Percentiles rank a stretch among this genome's conserved stretches.
Conservation (phyloP, 30 jellyfish, hydroid and myxozoan species). For the Aurelia aurita region DNA sequence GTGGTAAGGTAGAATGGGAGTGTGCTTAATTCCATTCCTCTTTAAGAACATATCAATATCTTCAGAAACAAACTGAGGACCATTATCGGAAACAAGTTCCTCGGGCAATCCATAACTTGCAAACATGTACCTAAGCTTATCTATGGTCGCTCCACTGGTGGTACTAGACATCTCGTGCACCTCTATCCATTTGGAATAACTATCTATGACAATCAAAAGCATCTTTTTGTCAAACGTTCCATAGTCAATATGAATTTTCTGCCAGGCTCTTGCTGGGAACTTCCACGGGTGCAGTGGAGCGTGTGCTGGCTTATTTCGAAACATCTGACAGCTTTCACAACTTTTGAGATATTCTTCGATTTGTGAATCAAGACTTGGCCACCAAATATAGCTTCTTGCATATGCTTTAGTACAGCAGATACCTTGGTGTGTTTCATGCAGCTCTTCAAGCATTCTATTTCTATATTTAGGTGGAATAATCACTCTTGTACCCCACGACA, state of each 20-base stretch:
- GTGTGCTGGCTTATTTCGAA: constrained; percentile 26
- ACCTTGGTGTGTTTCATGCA: constrained; percentile 58
- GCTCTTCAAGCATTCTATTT: constrained; percentile 24
- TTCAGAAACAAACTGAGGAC: constrained; percentile 33
- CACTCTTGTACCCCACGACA: constrained; percentile 59
- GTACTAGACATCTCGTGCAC: constrained; percentile 46
- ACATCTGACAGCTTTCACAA: constrained; percentile 20
- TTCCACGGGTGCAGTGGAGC: constrained; percentile 6
- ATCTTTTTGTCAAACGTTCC: constrained; percentile 18
- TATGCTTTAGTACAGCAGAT: constrained; percentile 32
- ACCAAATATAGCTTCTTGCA: constrained; percentile 58
- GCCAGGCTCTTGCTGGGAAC: constrained; percentile 33
- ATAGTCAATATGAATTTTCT: constrained; percentile 42
- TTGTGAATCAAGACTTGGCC: too few species aligned
- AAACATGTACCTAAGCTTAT: constrained; percentile 35
- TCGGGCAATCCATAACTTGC: constrained; percentile 60
- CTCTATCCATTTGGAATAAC: constrained; percentile 59
- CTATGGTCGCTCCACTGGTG: constrained; percentile 58
- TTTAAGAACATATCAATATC: constrained; percentile 23
- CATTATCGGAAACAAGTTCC: constrained; percentile 59
- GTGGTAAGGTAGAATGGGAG: constrained; percentile 32
- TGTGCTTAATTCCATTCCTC: constrained; percentile 22
- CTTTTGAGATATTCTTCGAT: constrained; percentile 31
- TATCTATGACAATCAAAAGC: constrained; percentile 3
- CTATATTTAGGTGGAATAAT: constrained; percentile 38